phyloP scores from a whole-genome alignment of 2,888 invertebrate genomes.

The Apodemia zela region DNA sequence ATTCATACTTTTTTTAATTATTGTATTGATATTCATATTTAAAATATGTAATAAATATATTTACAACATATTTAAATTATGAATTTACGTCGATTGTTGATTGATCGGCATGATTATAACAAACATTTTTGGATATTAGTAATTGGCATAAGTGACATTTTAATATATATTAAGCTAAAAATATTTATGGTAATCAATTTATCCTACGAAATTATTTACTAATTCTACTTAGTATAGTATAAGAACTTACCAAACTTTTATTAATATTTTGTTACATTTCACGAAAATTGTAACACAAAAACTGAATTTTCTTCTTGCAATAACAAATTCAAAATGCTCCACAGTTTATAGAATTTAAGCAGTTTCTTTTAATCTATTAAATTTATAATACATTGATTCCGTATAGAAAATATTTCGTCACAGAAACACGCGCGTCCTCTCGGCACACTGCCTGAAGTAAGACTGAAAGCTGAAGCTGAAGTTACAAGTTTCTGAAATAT shows the following conservation, averaged over 20 bases:
- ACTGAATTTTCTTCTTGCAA: neutral
- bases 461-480: constrained; percentile 17
- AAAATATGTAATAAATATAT: too few species aligned
- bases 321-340: neutral
- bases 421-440: neutral
- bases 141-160: too few species aligned
- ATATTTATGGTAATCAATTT: too few species aligned
- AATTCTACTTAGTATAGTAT: neutral
- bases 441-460: constrained; percentile 9
- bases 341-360: neutral
- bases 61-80: too few species aligned
- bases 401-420: neutral
- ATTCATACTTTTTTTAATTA: too few species aligned
- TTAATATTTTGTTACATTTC: constrained; percentile 1
- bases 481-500: constrained; percentile 16
- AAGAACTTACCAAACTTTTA: neutral
- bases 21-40: too few species aligned
- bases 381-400: neutral
- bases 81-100: too few species aligned
- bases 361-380: neutral
- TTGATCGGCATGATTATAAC: too few species aligned
- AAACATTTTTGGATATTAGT: too few species aligned
- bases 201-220: neutral
- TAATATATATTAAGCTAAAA: too few species aligned
- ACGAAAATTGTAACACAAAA: neutral